Percentiles rank a stretch among this genome's conserved stretches.
These are phyloP conservation scores for Microcebus tavaratra DNA, from an alignment of 2,113 vertebrate genomes.

Conservation along the genomic window DNA sequence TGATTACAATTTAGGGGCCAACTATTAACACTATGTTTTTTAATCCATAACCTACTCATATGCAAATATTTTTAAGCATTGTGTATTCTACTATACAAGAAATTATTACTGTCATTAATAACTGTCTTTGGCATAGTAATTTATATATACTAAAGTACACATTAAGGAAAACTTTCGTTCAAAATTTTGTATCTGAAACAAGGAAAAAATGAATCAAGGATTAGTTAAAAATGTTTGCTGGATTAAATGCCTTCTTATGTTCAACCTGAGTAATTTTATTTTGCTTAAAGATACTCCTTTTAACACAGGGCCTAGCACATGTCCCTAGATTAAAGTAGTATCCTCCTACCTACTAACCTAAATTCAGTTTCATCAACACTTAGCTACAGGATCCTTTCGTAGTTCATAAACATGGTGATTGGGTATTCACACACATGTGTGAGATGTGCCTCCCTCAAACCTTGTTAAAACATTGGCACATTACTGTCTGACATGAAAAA, in stretches of 20 bases:
- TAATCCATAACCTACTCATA: background rate
- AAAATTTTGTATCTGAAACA: conserved; percentile 27
- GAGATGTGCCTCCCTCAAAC: no score
- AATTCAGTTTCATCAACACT: background rate
- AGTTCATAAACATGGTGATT: no score
- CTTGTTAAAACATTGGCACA: no score
- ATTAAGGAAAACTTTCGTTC: background rate
- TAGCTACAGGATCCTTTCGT: background rate
- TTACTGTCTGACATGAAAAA: no score
- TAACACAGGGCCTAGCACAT: background rate
- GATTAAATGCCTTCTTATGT: background rate
- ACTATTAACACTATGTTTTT: background rate
- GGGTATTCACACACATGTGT: no score
- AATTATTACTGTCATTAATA: background rate
- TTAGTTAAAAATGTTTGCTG: background rate
- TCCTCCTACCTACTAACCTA: background rate
- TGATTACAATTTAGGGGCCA: background rate
- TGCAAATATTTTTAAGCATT: background rate
- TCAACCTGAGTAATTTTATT: background rate
- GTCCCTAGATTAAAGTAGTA: background rate
- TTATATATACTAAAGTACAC: background rate
- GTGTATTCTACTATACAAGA: background rate
- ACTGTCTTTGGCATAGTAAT: background rate
- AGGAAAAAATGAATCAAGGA: background rate
- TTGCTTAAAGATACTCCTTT: background rate